Percentiles rank a stretch among this genome's conserved stretches.
Conservation (phyloP, 2,113 vertebrate species). For the Piaya cayana region DNA sequence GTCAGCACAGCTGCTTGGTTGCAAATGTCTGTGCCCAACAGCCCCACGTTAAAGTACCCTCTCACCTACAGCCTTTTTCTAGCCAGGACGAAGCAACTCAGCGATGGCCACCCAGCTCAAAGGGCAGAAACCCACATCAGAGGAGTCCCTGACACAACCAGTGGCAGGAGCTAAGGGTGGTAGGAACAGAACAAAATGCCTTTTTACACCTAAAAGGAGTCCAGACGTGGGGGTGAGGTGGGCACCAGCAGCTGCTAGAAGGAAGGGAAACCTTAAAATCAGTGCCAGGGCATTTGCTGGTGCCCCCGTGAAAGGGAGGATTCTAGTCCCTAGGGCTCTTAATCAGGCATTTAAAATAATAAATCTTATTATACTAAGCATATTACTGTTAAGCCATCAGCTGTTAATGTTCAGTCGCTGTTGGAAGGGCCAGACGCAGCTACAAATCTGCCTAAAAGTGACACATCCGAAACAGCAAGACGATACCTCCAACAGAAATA, state of each 20-base stretch:
- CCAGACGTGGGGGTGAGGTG: fast-evolving
- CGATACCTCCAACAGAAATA: background rate
- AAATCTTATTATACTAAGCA: conserved; percentile 57
- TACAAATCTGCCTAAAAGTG: background rate
- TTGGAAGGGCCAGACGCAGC: background rate
- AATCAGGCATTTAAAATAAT: conserved; percentile 64
- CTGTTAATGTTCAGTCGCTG: background rate
- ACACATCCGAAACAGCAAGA: background rate
- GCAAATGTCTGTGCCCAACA: background rate
- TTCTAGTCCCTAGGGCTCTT: conserved; percentile 11
- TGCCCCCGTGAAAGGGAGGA: background rate
- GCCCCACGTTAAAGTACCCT: background rate
- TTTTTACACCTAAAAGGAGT: background rate
- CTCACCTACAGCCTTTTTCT: background rate
- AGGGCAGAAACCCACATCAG: background rate
- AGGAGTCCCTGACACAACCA: background rate
- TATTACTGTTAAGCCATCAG: conserved; percentile 51
- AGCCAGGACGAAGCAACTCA: background rate
- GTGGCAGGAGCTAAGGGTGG: background rate
- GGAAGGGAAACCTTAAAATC: background rate
- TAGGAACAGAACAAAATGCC: background rate
- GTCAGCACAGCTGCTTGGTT: background rate
- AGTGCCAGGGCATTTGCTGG: background rate
- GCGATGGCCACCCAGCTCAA: background rate
- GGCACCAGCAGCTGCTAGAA: background rate